Base-by-base conservation (phyloP, 2,797 vertebrate genomes). In the Emys orbicularis region DNA sequence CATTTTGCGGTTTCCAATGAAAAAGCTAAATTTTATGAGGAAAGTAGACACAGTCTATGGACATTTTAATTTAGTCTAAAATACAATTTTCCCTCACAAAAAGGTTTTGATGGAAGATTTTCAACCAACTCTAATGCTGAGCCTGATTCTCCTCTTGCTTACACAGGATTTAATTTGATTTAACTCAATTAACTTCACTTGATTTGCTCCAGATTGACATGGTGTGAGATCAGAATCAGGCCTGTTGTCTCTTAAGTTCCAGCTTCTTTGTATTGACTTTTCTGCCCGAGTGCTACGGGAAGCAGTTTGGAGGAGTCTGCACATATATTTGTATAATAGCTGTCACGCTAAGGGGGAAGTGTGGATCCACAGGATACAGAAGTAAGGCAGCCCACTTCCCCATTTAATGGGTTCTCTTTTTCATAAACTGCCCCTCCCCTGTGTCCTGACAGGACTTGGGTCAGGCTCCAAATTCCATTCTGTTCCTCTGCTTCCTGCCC, bases 401-500 rank as follows among this genome's bases (percentile, higher is more conserved):
- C 94, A 81, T 96, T 96, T 96, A 95, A 97, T 93, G 94, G 95
- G 91, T 96, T 92, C 83, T 80, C 80, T 53, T 80, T 97, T 97
- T 95, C 5, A 0, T 86, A 96, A 94, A 86, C 54, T 0, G 8
- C 96, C 52, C 92, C 90, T 97, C 81, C 93, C 90, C 82, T 92
- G 89, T 87, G 93, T 97, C 92, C 96, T 97, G 93, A 90, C 88
- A 95, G 96, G 83, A 94, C 95, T 97, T 96, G 90, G 92, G 88
- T 97, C 52, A 49, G 2, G 74, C 85, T 97, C 94, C 82, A 92
- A 96, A 97, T 97, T 96, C 96, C 97, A 97, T 97, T 91, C 96
- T 95, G 93, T 96, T 93, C 77, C 94, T 97, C 97, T 97, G 97
- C 97, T 98, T 98, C 97, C 97, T 97, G 97, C 96, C 97, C 97